Percentiles rank a stretch among this genome's conserved stretches.
phyloP scores from a whole-genome alignment of 2,888 invertebrate genomes.

The Harmothoe impar region DNA sequence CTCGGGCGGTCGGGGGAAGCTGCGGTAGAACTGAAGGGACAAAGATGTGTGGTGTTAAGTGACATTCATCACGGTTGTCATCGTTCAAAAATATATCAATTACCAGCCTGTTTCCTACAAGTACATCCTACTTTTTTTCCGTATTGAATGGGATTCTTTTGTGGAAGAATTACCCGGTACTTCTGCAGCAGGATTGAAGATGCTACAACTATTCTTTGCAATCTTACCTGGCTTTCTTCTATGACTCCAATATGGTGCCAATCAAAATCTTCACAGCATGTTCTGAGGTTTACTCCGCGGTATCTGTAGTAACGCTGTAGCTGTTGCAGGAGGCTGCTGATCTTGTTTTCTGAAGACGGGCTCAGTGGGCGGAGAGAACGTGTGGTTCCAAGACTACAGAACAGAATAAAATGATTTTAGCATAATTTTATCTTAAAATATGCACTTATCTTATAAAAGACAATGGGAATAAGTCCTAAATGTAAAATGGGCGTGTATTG shows the following conservation, averaged over 20 bases:
- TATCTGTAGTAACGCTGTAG: slow-evolving; percentile 80
- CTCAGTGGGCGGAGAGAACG: slow-evolving; percentile 79
- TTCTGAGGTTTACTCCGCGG: slow-evolving; percentile 81
- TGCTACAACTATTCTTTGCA: too few relatives aligned
- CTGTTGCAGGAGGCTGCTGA: slow-evolving; percentile 76
- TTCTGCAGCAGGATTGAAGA: too few relatives aligned
- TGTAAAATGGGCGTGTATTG: not conserved
- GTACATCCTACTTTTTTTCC: not conserved
- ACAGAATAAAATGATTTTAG: not conserved
- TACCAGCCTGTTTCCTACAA: not conserved
- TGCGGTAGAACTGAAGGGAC: slow-evolving; percentile 81
- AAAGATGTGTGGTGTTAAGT: not conserved
- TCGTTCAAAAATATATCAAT: not conserved
- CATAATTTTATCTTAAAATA: too few relatives aligned
- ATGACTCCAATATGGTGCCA: slow-evolving; percentile 82
- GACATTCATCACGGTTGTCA: not conserved
- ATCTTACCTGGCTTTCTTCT: slow-evolving; percentile 82
- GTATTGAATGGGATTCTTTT: too few relatives aligned
- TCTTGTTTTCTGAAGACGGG: slow-evolving; percentile 74
- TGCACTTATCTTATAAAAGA: too few relatives aligned
- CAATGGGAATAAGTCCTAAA: too few relatives aligned
- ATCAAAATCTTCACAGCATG: slow-evolving; percentile 83
- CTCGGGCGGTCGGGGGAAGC: slow-evolving; percentile 82
- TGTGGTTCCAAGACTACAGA: slow-evolving; percentile 78
- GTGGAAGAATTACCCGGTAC: too few relatives aligned